Percentiles rank a stretch among this genome's conserved stretches.
These are phyloP conservation scores for Polia nebulosa DNA, from an alignment of 2,888 invertebrate species.

Conservation along the genomic window DNA sequence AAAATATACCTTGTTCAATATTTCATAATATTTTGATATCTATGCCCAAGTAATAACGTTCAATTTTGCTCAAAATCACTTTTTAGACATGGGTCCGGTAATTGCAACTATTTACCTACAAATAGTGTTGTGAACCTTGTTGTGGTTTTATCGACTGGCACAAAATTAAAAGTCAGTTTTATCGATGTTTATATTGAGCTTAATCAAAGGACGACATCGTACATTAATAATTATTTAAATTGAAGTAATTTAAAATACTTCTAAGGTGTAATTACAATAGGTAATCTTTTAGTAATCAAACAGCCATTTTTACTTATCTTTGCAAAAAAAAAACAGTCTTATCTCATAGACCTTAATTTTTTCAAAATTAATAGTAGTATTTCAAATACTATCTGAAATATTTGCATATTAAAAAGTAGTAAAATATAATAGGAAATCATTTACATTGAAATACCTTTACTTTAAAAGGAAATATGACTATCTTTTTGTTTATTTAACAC, in stretches of 20 bases:
- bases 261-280: constrained; percentile 23
- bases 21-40: constrained; percentile 26
- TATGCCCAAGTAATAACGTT: constrained; percentile 24
- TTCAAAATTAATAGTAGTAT: no score
- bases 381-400: constrained; percentile 16
- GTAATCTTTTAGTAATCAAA: constrained; percentile 24
- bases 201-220: constrained; percentile 24
- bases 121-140: constrained; percentile 20
- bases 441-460: constrained; percentile 33
- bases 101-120: constrained; percentile 25
- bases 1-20: constrained; percentile 26
- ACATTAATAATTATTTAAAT: constrained; percentile 26
- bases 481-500: constrained; percentile 40
- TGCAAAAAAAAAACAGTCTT: constrained; percentile 11
- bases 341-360: constrained; percentile 12
- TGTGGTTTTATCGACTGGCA: constrained; percentile 20
- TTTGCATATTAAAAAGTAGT: constrained; percentile 24
- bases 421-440: constrained; percentile 26
- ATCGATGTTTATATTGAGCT: constrained; percentile 26
- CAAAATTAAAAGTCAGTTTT: constrained; percentile 23
- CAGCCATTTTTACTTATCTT: constrained; percentile 22
- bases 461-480: constrained; percentile 33
- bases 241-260: constrained; percentile 22
- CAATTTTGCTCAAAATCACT: constrained; percentile 21
- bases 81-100: constrained; percentile 20